These are phyloP conservation scores for Mirounga angustirostris DNA, from an alignment of 2,113 vertebrate species.

Conservation along the genomic window DNA sequence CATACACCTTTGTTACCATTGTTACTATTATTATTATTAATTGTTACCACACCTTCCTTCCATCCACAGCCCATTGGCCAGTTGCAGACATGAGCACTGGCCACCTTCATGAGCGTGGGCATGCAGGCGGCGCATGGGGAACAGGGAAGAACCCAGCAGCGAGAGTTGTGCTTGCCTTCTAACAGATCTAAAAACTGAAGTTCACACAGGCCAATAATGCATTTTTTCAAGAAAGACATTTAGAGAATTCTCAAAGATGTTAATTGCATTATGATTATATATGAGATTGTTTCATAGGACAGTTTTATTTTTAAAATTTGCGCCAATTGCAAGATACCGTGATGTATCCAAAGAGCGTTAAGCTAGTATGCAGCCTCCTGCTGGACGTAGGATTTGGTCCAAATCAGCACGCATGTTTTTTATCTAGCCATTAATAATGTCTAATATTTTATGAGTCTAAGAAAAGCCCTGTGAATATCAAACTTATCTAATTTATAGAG, in stretches of 20 bases:
- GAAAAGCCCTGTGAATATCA: neutral
- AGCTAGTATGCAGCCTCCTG: neutral
- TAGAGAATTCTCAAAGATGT: neutral
- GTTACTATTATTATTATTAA: neutral
- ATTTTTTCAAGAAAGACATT: neutral
- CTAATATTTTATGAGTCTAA: neutral
- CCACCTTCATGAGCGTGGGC: no score
- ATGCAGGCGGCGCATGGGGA: fast-evolving
- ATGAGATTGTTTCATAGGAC: neutral
- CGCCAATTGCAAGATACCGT: neutral
- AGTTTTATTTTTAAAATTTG: neutral
- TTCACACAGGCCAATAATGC: neutral
- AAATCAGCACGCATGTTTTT: fast-evolving
- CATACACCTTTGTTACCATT: neutral
- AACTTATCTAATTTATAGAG: neutral
- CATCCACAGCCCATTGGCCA: neutral
- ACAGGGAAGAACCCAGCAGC: fast-evolving
- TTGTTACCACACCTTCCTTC: neutral
- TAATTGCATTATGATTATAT: neutral
- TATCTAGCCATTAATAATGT: no score
- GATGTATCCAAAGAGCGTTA: neutral
- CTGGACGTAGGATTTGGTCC: neutral
- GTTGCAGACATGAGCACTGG: no score
- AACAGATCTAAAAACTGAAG: neutral
- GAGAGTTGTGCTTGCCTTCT: neutral